Evolutionary conservation across 2,888 invertebrate genomes (phyloP).

Genomic region (Beris morrisii): DNA sequence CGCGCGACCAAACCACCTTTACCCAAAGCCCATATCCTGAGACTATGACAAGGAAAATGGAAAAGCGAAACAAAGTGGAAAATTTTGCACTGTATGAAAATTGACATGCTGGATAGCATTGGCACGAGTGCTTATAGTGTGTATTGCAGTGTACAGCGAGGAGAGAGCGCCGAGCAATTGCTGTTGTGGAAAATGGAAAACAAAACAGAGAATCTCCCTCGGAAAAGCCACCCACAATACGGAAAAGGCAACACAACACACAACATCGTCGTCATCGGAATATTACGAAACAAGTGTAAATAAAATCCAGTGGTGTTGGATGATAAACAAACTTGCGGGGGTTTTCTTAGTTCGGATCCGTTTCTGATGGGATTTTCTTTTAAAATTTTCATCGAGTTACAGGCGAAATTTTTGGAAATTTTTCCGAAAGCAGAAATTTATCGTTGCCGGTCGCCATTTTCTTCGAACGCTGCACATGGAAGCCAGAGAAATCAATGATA

Average conservation of each 20-base stretch:
- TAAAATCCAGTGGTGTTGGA: slow-evolving; percentile 41
- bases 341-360: not conserved
- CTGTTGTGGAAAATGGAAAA: slow-evolving; percentile 25
- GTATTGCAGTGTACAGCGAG: too few species aligned
- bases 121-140: too few species aligned
- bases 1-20: too few species aligned
- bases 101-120: too few species aligned
- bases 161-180: not conserved
- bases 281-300: slow-evolving; percentile 39
- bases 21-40: not conserved
- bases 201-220: slow-evolving; percentile 20
- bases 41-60: slow-evolving; percentile 14
- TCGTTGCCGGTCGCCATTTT: slow-evolving; percentile 23
- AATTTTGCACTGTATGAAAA: slow-evolving; percentile 6
- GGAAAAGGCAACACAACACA: slow-evolving; percentile 16
- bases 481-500: slow-evolving; percentile 25
- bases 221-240: slow-evolving; percentile 16
- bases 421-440: not conserved
- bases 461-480: slow-evolving; percentile 13
- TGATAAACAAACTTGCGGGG: slow-evolving; percentile 35
- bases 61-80: slow-evolving; percentile 23
- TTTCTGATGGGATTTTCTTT: not conserved
- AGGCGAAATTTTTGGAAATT: not conserved
- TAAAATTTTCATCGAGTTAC: not conserved
- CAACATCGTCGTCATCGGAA: slow-evolving; percentile 17